Evolutionary conservation across 2,797 vertebrate genomes (phyloP).

Genomic region (Fundulus diaphanus): DNA sequence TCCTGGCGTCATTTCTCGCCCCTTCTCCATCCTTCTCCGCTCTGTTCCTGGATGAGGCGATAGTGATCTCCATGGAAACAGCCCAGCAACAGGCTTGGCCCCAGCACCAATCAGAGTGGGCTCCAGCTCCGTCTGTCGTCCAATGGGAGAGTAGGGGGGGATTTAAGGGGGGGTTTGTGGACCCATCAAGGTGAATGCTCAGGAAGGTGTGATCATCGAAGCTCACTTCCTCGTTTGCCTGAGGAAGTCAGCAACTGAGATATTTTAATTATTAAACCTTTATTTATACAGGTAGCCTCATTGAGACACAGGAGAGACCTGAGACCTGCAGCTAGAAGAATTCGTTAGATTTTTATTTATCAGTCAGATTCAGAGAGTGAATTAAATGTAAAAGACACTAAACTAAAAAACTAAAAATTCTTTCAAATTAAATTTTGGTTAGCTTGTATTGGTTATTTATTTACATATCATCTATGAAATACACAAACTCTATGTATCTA

Average conservation of each 20-base stretch:
- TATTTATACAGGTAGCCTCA: background rate
- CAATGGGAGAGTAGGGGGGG: conserved; percentile 56
- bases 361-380: too few species aligned
- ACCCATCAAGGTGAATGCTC: conserved; percentile 66
- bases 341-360: too few species aligned
- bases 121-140: conserved; percentile 36
- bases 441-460: too few species aligned
- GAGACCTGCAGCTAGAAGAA: too few species aligned
- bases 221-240: conserved; percentile 61
- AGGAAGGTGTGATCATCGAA: conserved; percentile 41
- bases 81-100: conserved; percentile 79
- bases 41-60: conserved; percentile 37
- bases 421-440: too few species aligned
- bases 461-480: too few species aligned
- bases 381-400: too few species aligned
- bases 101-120: conserved; percentile 64
- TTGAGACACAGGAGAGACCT: too few species aligned
- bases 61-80: conserved; percentile 82
- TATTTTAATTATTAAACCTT: background rate
- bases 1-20: conserved; percentile 35
- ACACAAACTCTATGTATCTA: too few species aligned
- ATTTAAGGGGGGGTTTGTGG: conserved; percentile 26
- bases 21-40: conserved; percentile 12
- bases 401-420: too few species aligned
- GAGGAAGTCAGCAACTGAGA: conserved; percentile 1